These are phyloP conservation scores for Pheucticus melanocephalus DNA, from an alignment of 2,113 vertebrate species.

Conservation along the genomic window DNA sequence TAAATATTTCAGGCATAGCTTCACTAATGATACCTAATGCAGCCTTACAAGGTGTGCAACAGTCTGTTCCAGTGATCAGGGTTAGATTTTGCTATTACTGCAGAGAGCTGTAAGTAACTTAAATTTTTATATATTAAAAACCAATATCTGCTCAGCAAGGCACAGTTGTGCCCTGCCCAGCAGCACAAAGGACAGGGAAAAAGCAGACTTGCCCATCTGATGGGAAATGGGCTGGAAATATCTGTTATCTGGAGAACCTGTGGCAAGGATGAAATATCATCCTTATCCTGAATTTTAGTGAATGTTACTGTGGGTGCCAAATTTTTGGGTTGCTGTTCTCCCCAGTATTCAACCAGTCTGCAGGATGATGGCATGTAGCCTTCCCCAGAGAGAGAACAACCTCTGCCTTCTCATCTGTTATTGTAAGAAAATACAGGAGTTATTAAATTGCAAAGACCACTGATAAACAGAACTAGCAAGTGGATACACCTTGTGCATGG, in stretches of 20 bases:
- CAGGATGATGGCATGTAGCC: not conserved
- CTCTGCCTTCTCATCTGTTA: not conserved
- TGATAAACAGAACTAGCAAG: not conserved
- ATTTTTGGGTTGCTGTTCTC: not conserved
- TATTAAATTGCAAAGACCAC: not conserved
- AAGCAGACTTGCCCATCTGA: too few relatives aligned
- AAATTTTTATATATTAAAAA: not conserved
- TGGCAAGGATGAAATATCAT: not conserved
- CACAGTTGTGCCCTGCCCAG: not conserved
- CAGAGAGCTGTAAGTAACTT: not conserved
- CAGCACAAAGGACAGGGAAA: not conserved
- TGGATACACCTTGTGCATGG: fast-evolving
- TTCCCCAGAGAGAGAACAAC: not conserved
- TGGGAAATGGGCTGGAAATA: not conserved
- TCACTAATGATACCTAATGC: not conserved
- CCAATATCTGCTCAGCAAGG: not conserved
- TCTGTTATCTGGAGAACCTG: fast-evolving
- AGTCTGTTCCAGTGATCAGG: not conserved
- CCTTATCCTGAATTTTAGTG: not conserved
- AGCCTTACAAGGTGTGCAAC: not conserved
- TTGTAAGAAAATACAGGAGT: not conserved
- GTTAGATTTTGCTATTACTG: not conserved
- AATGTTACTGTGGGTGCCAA: not conserved
- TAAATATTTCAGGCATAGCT: not conserved
- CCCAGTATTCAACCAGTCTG: too few relatives aligned